phyloP scores from a whole-genome alignment of 2,888 invertebrate species.

The Herminia tarsipennalis region DNA sequence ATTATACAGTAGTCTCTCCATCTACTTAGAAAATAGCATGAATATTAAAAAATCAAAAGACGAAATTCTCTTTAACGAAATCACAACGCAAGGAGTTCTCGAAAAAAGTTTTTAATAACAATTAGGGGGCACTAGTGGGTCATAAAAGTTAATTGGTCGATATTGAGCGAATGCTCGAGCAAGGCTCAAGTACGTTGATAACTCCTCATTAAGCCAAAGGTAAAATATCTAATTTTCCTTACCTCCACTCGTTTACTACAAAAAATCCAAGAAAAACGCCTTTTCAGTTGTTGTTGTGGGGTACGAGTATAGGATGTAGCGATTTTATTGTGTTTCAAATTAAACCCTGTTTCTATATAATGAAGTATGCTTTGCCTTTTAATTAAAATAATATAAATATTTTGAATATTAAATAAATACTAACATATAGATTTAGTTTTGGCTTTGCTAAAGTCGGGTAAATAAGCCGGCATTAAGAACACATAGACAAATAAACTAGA shows the following conservation, averaged over 20 bases:
- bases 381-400: no score
- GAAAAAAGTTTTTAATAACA: constrained; percentile 41
- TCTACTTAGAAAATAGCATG: no score
- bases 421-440: no score
- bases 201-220: constrained; percentile 67
- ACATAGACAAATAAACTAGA: no score
- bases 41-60: neutral
- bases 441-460: no score
- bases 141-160: constrained; percentile 63
- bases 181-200: constrained; percentile 55
- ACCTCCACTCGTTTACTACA: constrained; percentile 61
- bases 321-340: constrained; percentile 13
- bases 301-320: constrained; percentile 34
- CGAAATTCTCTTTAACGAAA: constrained; percentile 6
- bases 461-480: no score
- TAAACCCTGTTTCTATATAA: no score
- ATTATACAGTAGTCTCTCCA: no score
- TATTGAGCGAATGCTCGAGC: constrained; percentile 57
- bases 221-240: constrained; percentile 73
- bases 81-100: constrained; percentile 9
- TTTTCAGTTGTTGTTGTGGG: constrained; percentile 49
- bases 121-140: constrained; percentile 40
- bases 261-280: constrained; percentile 70
- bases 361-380: no score
- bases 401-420: no score